A percentile compares a stretch with the other conserved stretches of the same genome.
phyloP scores from a whole-genome alignment of 2,888 invertebrate genomes.

The Bombylius major region DNA sequence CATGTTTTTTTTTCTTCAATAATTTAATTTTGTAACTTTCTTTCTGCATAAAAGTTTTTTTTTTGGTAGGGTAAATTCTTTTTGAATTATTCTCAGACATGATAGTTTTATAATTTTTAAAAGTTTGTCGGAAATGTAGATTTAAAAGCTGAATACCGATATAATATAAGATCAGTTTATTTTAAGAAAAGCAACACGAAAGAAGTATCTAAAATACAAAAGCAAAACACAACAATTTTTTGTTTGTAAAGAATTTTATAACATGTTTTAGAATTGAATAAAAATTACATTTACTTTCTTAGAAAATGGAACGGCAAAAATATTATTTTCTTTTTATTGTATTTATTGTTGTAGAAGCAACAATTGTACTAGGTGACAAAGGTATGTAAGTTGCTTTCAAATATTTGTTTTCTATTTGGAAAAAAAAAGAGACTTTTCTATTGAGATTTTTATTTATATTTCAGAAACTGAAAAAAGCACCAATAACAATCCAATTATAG shows the following conservation, averaged over 20 bases:
- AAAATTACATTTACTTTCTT: not conserved
- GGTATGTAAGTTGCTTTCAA: not conserved
- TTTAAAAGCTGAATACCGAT: slow-evolving; percentile 9
- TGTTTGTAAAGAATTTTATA: not conserved
- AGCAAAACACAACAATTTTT: not conserved
- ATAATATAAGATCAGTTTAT: slow-evolving; percentile 11
- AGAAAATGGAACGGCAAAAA: not conserved
- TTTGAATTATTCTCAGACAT: too few species aligned
- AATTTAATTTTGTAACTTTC: too few species aligned
- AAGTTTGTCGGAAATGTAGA: not conserved
- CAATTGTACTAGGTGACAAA: not conserved
- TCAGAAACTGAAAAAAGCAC: not conserved
- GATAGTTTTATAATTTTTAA: too few species aligned
- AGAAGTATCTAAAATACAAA: not conserved
- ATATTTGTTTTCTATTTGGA: not conserved
- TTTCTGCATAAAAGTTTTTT: too few species aligned
- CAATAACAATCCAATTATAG: slow-evolving; percentile 10
- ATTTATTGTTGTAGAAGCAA: not conserved
- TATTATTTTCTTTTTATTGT: not conserved
- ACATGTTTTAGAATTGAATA: not conserved
- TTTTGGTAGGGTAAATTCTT: too few species aligned
- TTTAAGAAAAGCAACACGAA: not conserved
- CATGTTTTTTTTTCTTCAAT: too few species aligned
- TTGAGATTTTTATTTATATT: not conserved
- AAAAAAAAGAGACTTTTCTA: not conserved